These are phyloP conservation scores for Gila robusta DNA, from an alignment of 2,797 vertebrate genomes.

Conservation along the genomic window DNA sequence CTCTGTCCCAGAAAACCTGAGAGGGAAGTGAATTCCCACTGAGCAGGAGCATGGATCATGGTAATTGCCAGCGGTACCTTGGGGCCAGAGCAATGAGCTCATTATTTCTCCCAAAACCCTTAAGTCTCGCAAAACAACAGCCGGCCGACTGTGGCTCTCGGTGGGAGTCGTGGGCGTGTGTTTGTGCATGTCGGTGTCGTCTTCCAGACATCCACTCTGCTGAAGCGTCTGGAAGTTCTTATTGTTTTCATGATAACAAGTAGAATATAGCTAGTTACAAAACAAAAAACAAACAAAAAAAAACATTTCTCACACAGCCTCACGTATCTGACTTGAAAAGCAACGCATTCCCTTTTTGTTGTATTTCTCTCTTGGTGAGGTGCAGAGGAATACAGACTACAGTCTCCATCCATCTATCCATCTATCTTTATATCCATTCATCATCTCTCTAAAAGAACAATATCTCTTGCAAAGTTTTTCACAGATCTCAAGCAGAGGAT, in stretches of 20 bases:
- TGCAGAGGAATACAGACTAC: background rate
- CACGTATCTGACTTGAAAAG: background rate
- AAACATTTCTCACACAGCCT: conserved; percentile 3
- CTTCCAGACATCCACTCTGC: conserved; percentile 34
- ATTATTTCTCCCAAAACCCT: conserved; percentile 78
- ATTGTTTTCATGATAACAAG: conserved; percentile 57
- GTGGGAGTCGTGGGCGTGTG: conserved; percentile 53
- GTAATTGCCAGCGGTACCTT: conserved; percentile 80
- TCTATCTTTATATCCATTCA: background rate
- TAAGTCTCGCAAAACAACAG: conserved; percentile 58
- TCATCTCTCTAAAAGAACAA: background rate
- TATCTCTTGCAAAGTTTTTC: background rate
- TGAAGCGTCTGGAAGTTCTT: conserved; percentile 43
- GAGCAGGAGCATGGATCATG: conserved; percentile 71
- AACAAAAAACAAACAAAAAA: background rate
- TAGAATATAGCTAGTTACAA: conserved; percentile 49
- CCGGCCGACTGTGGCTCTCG: conserved; percentile 45
- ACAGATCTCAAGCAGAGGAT: background rate
- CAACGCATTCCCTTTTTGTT: background rate
- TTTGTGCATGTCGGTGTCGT: conserved; percentile 37
- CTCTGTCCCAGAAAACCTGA: conserved; percentile 61
- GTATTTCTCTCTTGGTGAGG: background rate
- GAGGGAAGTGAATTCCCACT: conserved; percentile 71
- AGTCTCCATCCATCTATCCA: background rate
- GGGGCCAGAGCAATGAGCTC: conserved; percentile 77